Evolutionary conservation across 2,797 vertebrate genomes (phyloP).

Genomic region (Coluber constrictor): DNA sequence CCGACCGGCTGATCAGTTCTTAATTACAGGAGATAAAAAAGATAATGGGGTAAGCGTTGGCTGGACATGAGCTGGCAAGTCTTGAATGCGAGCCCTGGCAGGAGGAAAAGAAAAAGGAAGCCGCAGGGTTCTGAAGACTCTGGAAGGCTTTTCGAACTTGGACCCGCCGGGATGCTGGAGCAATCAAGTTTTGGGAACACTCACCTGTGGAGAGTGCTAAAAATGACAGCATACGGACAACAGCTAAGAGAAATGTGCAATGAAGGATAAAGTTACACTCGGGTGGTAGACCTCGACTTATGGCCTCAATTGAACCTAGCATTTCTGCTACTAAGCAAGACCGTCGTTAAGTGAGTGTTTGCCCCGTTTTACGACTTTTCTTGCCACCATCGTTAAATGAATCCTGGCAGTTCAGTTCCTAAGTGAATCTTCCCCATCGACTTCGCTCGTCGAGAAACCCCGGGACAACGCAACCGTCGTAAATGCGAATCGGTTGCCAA

Average conservation of each 20-base stretch:
- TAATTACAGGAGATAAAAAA: constrained; percentile 13
- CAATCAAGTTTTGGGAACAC: too few species aligned
- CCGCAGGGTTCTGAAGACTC: neutral
- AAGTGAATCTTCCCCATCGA: too few species aligned
- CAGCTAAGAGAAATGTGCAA: neutral
- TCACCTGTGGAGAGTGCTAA: neutral
- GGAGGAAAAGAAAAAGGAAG: neutral
- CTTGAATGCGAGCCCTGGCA: neutral
- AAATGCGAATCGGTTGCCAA: too few species aligned
- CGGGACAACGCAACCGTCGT: too few species aligned
- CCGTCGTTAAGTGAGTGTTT: too few species aligned
- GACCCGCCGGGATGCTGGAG: neutral
- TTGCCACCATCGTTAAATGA: too few species aligned
- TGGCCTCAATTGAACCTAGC: too few species aligned
- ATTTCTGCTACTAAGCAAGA: too few species aligned
- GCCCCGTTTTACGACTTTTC: too few species aligned
- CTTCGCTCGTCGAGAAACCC: too few species aligned
- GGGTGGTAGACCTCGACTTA: too few species aligned
- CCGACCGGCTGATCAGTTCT: constrained; percentile 15
- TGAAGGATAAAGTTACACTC: neutral
- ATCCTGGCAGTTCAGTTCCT: too few species aligned
- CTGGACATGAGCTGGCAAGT: neutral
- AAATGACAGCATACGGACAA: neutral
- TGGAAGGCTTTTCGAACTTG: neutral
- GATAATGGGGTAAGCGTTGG: neutral